Evolutionary conservation across 2,888 invertebrate genomes (phyloP).

Genomic region (Celastrina argiolus): DNA sequence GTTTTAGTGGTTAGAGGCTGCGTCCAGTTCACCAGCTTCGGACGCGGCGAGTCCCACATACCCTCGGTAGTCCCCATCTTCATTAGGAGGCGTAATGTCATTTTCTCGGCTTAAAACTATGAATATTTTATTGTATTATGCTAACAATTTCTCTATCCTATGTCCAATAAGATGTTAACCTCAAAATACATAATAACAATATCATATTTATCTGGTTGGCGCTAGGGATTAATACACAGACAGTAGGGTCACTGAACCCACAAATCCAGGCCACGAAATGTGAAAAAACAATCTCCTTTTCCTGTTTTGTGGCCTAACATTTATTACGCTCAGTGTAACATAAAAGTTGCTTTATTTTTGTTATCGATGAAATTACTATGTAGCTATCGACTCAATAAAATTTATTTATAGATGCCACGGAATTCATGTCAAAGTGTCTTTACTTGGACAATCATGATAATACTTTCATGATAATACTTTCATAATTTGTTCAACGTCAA

Average conservation of each 20-base stretch:
- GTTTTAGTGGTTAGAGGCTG: no score
- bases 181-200: neutral
- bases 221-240: neutral
- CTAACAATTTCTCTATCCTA: no score
- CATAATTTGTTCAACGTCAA: neutral
- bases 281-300: slow-evolving; percentile 1
- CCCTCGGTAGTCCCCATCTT: no score
- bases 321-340: neutral
- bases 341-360: neutral
- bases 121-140: neutral
- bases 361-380: neutral
- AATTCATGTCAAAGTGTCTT: neutral
- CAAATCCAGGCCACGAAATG: neutral
- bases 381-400: neutral
- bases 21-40: no score
- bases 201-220: neutral
- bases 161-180: neutral
- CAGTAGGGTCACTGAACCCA: neutral
- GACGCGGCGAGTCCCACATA: no score
- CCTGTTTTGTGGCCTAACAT: neutral
- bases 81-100: no score
- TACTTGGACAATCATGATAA: neutral
- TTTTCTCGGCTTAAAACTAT: no score
- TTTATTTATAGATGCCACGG: neutral
- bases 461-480: no score